phyloP scores from a whole-genome alignment of 92 coral and sea anemone genomes.

The Phymanthus crucifer region DNA sequence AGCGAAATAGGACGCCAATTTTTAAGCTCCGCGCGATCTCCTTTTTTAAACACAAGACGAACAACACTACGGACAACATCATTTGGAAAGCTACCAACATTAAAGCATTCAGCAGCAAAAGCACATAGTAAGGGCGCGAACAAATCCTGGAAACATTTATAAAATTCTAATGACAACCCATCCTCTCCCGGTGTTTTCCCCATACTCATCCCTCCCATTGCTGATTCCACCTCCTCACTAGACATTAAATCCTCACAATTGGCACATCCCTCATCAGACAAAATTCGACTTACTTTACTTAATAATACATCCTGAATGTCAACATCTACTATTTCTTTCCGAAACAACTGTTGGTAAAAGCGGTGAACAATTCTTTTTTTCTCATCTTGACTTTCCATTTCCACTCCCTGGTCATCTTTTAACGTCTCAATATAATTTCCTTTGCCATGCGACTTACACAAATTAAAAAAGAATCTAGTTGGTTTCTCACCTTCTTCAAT shows the following conservation, averaged over 20 bases:
- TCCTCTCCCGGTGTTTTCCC: constrained; percentile 24
- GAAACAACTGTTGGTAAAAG: not conserved
- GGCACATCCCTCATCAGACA: too few species aligned
- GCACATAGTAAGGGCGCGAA: not conserved
- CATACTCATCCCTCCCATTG: constrained; percentile 11
- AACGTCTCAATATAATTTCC: not conserved
- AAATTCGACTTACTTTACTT: not conserved
- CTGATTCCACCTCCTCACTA: not conserved
- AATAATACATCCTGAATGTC: not conserved
- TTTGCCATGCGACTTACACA: not conserved
- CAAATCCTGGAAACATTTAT: not conserved
- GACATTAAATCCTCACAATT: constrained; percentile 7
- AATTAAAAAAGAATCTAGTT: constrained; percentile 5
- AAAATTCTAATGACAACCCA: constrained; percentile 4
- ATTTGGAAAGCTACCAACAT: not conserved
- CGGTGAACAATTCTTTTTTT: not conserved
- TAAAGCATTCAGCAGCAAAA: not conserved
- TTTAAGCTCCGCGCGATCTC: not conserved
- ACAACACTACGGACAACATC: not conserved
- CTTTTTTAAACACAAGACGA: constrained; percentile 15
- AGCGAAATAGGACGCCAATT: constrained; percentile 48
- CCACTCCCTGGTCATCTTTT: not conserved
- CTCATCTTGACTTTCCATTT: not conserved
- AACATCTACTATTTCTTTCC: not conserved
- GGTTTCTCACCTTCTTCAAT: constrained; percentile 36